Base-by-base conservation (phyloP, 2,888 invertebrate species). In the Caenorhabditis sinica region DNA sequence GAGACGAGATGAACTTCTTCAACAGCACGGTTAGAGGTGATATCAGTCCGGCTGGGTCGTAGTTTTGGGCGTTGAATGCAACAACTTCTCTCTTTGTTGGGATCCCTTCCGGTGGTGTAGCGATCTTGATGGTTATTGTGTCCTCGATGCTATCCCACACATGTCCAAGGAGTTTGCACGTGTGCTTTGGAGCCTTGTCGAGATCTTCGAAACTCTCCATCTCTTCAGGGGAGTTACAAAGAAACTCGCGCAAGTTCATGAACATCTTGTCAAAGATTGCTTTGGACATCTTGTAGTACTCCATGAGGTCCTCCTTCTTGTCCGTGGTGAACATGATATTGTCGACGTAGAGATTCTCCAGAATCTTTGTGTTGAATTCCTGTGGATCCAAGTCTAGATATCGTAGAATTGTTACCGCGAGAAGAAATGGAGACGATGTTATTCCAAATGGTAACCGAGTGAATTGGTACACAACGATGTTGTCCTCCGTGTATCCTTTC, bases 361-460 rank as follows among this genome's bases (percentile, higher is more conserved):
- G 1, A 33, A 68, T 51, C 56, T 20, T n/a, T 23, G 20, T 23
- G 40, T 61, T 65, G 53, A 79, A 20, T 8, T 33, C 23, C 9
- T n/a, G 1, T 15, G 6, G 45, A 11, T 71, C 9, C 23, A 49
- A 15, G 0, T 63, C 69, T 0, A 77, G 17, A n/a, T 66, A 49
- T 0, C 1, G 23, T 0, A 53, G 20, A 11, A 91, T 83, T 1
- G 87, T 69, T 3, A 69, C 73, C 0, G 63, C 79, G 13, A 90
- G 80, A 2, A 89, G 56, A 66, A 77, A 89, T 0, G 90, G 89
- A 9, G 71, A 66, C 17, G 65, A 51, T 0, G 53, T 75, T 0
- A 89, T 49, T 28, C 90, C 90, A 36, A 90, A 89, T 11, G 88
- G 87, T 0, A 90, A 61, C 0, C 86, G 33, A 3, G 58, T 30